Percentiles rank a stretch among this genome's conserved stretches.
Evolutionary conservation across 2,888 invertebrate genomes (phyloP).

Genomic region (Platypus cylindrus): DNA sequence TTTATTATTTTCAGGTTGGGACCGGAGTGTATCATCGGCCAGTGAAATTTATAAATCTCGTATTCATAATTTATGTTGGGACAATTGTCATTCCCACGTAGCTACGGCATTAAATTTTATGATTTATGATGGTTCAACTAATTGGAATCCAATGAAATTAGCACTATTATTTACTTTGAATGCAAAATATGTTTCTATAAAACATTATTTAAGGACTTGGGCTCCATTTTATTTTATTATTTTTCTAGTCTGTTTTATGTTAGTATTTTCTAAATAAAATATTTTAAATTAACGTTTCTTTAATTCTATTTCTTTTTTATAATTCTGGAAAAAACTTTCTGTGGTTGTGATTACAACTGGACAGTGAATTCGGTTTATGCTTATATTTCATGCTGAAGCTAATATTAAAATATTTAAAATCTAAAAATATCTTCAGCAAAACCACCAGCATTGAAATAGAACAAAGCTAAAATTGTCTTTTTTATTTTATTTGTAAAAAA

Average conservation of each 20-base stretch:
- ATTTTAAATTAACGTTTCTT: too few species aligned
- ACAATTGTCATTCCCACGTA: conserved; percentile 98
- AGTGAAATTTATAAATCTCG: conserved; percentile 87
- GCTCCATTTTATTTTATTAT: conserved; percentile 52
- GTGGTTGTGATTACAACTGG: too few species aligned
- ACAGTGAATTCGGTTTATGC: too few species aligned
- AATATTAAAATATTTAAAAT: too few species aligned
- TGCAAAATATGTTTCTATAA: conserved; percentile 67
- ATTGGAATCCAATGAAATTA: conserved; percentile 90
- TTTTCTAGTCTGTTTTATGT: conserved; percentile 22
- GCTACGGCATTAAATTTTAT: conserved; percentile 85
- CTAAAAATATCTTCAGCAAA: too few species aligned
- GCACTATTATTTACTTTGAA: conserved; percentile 63
- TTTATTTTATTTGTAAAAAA: too few species aligned
- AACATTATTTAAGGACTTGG: conserved; percentile 71
- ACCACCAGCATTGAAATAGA: too few species aligned
- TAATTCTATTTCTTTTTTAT: too few species aligned
- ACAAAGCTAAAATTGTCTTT: too few species aligned
- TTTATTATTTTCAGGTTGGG: conserved; percentile 53
- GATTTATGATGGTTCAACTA: conserved; percentile 64
- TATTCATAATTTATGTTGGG: conserved; percentile 92
- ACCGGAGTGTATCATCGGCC: conserved; percentile 77
- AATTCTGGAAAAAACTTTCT: too few species aligned
- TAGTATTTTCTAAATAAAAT: conserved; percentile 9
- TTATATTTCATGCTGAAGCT: too few species aligned